A percentile compares a stretch with the other conserved stretches of the same genome.
Evolutionary conservation across 2,113 vertebrate species (phyloP).

Genomic region (Aegotheles bennettii): DNA sequence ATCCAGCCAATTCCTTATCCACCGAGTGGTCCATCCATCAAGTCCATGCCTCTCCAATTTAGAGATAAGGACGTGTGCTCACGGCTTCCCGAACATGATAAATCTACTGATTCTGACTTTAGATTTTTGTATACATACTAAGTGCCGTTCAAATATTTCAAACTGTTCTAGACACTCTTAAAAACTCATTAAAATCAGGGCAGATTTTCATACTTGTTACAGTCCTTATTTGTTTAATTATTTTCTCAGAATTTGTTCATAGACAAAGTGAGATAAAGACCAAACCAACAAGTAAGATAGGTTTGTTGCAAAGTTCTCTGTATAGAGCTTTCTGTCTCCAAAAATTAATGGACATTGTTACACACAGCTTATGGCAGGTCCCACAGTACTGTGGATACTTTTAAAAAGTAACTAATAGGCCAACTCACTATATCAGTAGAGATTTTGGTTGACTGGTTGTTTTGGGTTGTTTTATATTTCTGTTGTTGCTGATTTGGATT

Average conservation of each 20-base stretch:
- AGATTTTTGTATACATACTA: background rate
- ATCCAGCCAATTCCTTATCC: too few species aligned
- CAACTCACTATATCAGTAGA: accelerated
- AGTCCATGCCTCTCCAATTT: too few species aligned
- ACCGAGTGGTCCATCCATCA: too few species aligned
- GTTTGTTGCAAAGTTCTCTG: background rate
- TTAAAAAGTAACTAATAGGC: background rate
- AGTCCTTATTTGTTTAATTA: background rate
- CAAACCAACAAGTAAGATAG: background rate
- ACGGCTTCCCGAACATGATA: background rate
- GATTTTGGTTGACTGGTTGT: accelerated
- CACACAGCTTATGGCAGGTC: background rate
- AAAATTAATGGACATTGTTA: background rate
- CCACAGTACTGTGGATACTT: accelerated
- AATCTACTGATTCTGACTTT: background rate
- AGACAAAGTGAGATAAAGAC: background rate
- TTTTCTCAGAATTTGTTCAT: background rate
- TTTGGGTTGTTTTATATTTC: background rate
- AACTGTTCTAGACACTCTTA: background rate
- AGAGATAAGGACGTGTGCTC: too few species aligned
- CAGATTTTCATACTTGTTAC: background rate
- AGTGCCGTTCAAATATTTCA: background rate
- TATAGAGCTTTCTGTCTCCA: background rate
- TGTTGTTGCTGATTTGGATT: background rate
- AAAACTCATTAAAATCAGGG: background rate